Percentiles rank a stretch among this genome's conserved stretches.
phyloP scores from a whole-genome alignment of 2,797 vertebrate species.

The Sebastiscus albofasciatus region DNA sequence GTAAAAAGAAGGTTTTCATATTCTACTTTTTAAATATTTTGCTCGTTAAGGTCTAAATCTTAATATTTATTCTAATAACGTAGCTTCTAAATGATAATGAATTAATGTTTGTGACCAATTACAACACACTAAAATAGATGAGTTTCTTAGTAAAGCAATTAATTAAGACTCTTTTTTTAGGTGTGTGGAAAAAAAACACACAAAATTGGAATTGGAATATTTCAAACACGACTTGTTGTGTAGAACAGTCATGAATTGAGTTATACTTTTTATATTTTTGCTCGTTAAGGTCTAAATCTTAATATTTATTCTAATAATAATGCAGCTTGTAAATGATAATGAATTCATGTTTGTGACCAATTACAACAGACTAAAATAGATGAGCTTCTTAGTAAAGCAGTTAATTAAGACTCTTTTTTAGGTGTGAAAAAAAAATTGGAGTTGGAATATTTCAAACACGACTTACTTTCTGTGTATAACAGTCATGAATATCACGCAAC shows the following conservation, averaged over 20 bases:
- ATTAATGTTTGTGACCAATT: neutral
- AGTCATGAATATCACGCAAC: conserved; percentile 71
- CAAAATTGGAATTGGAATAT: conserved; percentile 23
- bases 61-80: neutral
- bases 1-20: neutral
- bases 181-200: conserved; percentile 15
- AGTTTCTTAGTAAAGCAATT: neutral
- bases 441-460: conserved; percentile 38
- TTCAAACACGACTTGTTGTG: conserved; percentile 11
- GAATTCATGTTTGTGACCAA: neutral
- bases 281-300: neutral
- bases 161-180: conserved; percentile 4
- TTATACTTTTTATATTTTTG: neutral
- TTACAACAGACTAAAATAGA: neutral
- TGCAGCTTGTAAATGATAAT: neutral
- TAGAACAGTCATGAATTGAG: too few species aligned
- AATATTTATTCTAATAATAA: neutral
- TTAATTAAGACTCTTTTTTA: conserved; percentile 10
- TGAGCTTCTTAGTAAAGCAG: neutral
- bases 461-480: neutral
- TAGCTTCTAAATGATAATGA: neutral
- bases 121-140: neutral
- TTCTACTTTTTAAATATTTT: neutral
- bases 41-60: neutral
- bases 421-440: neutral